Evolutionary conservation across 2,113 vertebrate genomes (phyloP).

Genomic region (Coptodon rendalli): DNA sequence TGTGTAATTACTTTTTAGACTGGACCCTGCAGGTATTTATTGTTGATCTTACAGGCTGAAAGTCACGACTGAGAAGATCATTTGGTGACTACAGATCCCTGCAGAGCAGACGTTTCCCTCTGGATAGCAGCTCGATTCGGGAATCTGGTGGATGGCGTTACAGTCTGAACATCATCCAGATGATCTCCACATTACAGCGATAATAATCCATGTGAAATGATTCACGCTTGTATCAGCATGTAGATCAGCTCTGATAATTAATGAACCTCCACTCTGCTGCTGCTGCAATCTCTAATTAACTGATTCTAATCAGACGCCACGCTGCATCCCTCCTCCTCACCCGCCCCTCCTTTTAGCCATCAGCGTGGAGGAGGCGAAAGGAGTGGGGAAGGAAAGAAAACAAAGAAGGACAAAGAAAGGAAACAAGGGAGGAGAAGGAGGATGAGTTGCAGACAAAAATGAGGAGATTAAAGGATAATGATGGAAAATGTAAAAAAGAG

Average conservation of each 20-base stretch:
- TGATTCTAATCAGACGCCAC: constrained; percentile 1
- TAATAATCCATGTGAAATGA: background rate
- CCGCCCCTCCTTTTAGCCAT: background rate
- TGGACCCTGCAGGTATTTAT: background rate
- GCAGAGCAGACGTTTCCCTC: background rate
- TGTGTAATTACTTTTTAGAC: background rate
- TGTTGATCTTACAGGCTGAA: background rate
- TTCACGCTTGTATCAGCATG: constrained; percentile 8
- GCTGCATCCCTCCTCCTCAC: background rate
- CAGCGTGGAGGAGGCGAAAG: background rate
- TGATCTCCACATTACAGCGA: background rate
- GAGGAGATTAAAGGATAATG: background rate
- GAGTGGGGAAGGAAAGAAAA: background rate
- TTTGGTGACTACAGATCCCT: background rate
- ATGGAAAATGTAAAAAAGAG: background rate
- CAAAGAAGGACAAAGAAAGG: background rate
- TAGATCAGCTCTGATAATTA: constrained; percentile 21
- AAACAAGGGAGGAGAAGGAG: background rate
- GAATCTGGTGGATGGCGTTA: background rate
- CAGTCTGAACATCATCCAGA: background rate
- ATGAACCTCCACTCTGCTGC: background rate
- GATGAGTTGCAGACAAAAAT: background rate
- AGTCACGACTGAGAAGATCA: background rate
- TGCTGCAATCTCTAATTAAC: constrained; percentile 26
- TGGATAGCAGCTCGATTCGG: background rate